phyloP scores from a whole-genome alignment of 2,797 vertebrate genomes.

The Sebastes ruberrimus region DNA sequence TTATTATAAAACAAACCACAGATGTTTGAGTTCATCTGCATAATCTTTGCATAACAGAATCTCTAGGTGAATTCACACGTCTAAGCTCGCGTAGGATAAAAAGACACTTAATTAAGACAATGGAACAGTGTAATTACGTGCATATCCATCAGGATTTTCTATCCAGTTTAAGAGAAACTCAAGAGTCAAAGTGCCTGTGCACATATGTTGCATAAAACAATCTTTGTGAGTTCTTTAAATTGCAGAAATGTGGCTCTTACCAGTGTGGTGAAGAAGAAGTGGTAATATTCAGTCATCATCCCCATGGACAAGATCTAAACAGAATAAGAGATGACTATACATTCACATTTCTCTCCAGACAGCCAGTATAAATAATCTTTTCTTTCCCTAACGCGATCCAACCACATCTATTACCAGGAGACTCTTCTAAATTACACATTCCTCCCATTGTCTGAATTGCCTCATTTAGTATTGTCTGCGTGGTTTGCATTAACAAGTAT shows the following conservation, averaged over 20 bases:
- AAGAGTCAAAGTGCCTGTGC: background rate
- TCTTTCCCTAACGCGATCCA: background rate
- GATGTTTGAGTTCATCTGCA: conserved; percentile 50
- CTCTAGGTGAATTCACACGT: conserved; percentile 12
- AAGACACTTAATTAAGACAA: conserved; percentile 30
- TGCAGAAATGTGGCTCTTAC: conserved; percentile 79
- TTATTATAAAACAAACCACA: conserved; percentile 58
- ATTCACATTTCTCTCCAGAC: conserved; percentile 8
- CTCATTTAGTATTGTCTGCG: conserved; percentile 25
- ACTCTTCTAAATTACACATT: conserved; percentile 4
- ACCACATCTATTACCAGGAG: background rate
- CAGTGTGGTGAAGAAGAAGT: conserved; percentile 99
- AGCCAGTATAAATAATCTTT: conserved; percentile 4
- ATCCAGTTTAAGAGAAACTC: background rate
- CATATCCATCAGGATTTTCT: background rate
- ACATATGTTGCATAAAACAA: background rate
- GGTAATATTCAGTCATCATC: conserved; percentile 99
- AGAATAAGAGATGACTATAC: conserved; percentile 15
- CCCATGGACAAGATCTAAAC: conserved; percentile 92
- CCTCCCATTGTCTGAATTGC: conserved; percentile 11
- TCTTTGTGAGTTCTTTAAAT: background rate
- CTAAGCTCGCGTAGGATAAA: conserved; percentile 11
- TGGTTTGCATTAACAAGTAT: conserved; percentile 24
- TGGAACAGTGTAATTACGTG: background rate
- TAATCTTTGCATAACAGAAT: conserved; percentile 42